Conservation (phyloP, 1,140 invertebrate species). For the Ruditapes philippinarum region DNA sequence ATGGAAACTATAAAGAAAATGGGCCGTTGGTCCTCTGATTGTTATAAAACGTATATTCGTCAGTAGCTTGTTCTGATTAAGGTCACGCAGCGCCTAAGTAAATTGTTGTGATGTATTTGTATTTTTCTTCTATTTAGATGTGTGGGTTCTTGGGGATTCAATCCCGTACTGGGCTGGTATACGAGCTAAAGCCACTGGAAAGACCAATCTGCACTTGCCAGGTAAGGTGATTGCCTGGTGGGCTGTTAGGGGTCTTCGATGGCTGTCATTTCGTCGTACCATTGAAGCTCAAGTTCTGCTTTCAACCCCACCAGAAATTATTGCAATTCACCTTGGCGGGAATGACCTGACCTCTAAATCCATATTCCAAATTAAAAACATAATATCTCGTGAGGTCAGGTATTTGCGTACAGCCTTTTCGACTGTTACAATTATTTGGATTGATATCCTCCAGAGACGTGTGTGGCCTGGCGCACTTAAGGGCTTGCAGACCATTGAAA, state of each 20-base stretch:
- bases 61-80: background rate
- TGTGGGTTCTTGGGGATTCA: constrained; percentile 6
- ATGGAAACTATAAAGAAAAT: background rate
- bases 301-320: background rate
- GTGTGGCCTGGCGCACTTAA: background rate
- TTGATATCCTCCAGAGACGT: background rate
- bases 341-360: background rate
- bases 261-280: background rate
- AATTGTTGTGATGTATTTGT: no score
- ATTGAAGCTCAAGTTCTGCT: background rate
- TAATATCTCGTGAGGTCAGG: background rate
- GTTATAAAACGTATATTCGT: constrained; percentile 4
- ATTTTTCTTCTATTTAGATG: background rate
- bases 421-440: background rate
- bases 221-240: background rate
- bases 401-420: background rate
- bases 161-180: constrained; percentile 5
- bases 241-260: background rate
- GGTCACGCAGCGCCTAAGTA: background rate
- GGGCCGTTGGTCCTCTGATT: constrained; percentile 8
- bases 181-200: background rate
- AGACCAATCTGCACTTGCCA: background rate
- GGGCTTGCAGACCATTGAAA: background rate
- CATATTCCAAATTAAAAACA: background rate
- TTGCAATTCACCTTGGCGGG: background rate